Base-by-base conservation (phyloP, 2,113 vertebrate species). In the Falcunculus frontatus region DNA sequence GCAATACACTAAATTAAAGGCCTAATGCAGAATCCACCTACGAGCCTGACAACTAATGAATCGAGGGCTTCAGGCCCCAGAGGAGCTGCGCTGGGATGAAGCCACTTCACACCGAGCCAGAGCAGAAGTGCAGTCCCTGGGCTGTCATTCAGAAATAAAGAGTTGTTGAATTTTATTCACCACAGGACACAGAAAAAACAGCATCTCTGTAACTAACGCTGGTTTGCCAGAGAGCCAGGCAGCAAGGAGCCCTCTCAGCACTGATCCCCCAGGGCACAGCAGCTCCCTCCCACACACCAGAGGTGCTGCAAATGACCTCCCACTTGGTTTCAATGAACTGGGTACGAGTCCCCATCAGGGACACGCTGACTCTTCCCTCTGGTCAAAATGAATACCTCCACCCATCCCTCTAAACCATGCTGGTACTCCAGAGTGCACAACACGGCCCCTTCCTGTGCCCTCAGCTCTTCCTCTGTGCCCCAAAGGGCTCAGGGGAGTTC, bases 1-100 rank as follows among this genome's bases (percentile, higher is more conserved):
- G 98, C 98, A 98, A 98, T 98, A 97, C 98, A 98, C 97, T 98
- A 98, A 99, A 99, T 99, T 99, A 98, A 98, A 98, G 98, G 98
- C 98, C 98, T 98, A 98, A 98, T 98, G 98, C 97, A 97, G 98
- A 98, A 98, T 97, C 98, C 98, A 98, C 97, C 97, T 97, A 98
- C 98, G 96, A 98, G 98, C 97, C 98, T 98, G 98, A 98, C 98
- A 98, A 98, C 98, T 99, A 99, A 98, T 98, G 98, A 99, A 98
- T 98, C 97, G 98, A 98, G 98, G 97, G 98, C 97, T 98, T 82
- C 96, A 95, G 94, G 94, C 98, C 98, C 98, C 97, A 96, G 97
- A 98, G 98, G 98, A 98, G 97, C 95, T 47, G 93, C 32, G 73
- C 72, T 86, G 97, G 98, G 98, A 98, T 98, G 97, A 98, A 98